A percentile compares a stretch with the other conserved stretches of the same genome.
Evolutionary conservation across 2,888 invertebrate species (phyloP).

Genomic region (Mesorhabditis sp.): DNA sequence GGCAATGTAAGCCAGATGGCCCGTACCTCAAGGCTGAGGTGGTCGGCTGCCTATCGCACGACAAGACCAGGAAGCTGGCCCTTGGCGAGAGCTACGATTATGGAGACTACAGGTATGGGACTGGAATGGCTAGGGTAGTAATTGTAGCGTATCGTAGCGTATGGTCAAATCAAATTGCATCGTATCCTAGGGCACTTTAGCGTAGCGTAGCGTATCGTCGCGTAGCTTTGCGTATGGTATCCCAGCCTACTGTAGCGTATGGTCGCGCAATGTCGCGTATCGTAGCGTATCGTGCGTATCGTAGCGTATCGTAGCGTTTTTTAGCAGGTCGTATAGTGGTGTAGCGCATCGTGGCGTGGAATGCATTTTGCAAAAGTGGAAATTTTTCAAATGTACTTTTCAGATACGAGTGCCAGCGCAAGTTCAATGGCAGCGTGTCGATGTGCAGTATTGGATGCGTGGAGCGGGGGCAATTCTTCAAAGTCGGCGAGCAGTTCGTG

Average conservation of each 20-base stretch:
- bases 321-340: background rate
- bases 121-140: no score
- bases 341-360: background rate
- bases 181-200: no score
- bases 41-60: slow-evolving; percentile 44
- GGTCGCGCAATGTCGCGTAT: no score
- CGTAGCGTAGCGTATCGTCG: no score
- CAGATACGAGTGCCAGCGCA: slow-evolving; percentile 52
- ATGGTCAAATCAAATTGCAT: no score
- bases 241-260: no score
- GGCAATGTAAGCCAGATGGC: slow-evolving; percentile 38
- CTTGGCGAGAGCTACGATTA: slow-evolving; percentile 44
- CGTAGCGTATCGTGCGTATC: no score
- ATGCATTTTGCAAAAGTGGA: no score
- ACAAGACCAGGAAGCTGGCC: slow-evolving; percentile 33
- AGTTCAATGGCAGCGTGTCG: slow-evolving; percentile 39
- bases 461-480: slow-evolving; percentile 36
- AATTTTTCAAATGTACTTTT: slow-evolving; percentile 8
- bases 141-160: no score
- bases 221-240: no score
- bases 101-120: slow-evolving; percentile 36
- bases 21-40: slow-evolving; percentile 36
- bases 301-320: no score
- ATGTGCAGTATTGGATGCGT: slow-evolving; percentile 54
- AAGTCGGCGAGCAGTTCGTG: slow-evolving; percentile 48